These are phyloP conservation scores for Rhizoglyphus robini DNA, from an alignment of 1,140 invertebrate genomes.

Conservation along the genomic window DNA sequence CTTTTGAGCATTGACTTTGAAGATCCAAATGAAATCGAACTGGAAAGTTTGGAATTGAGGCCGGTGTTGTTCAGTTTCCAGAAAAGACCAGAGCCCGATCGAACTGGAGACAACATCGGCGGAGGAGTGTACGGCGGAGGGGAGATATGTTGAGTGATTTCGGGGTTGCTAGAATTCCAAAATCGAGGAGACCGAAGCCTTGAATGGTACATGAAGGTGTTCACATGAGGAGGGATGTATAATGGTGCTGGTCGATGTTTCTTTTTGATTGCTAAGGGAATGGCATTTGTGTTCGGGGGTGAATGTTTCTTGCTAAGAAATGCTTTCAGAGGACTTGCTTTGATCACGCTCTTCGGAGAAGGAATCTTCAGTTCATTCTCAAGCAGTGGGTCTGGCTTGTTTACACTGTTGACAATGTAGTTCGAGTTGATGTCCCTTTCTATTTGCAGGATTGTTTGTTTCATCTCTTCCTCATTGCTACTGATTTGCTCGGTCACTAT, in stretches of 20 bases:
- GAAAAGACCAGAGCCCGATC: constrained; percentile 71
- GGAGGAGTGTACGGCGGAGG: constrained; percentile 67
- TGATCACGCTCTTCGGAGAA: background rate
- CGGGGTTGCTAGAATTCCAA: constrained; percentile 29
- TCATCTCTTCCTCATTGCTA: background rate
- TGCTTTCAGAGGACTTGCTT: background rate
- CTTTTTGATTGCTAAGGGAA: background rate
- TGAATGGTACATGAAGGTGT: constrained; percentile 38
- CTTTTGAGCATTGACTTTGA: background rate
- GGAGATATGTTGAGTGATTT: constrained; percentile 20
- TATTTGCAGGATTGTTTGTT: too few species aligned
- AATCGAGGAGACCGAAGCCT: constrained; percentile 43
- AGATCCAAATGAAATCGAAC: constrained; percentile 19
- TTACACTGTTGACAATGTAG: background rate
- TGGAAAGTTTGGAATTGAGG: constrained; percentile 24
- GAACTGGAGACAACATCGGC: constrained; percentile 74
- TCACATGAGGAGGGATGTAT: constrained; percentile 41
- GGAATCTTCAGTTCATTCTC: background rate
- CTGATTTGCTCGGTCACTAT: background rate
- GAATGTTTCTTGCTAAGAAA: background rate
- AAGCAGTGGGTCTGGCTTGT: background rate
- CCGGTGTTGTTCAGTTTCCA: constrained; percentile 37
- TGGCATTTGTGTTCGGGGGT: background rate
- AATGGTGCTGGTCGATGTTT: constrained; percentile 44
- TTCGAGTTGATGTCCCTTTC: background rate